A percentile compares a stretch with the other conserved stretches of the same genome.
Conservation (phyloP, 1,140 invertebrate species). For the Drosophila dunni region DNA sequence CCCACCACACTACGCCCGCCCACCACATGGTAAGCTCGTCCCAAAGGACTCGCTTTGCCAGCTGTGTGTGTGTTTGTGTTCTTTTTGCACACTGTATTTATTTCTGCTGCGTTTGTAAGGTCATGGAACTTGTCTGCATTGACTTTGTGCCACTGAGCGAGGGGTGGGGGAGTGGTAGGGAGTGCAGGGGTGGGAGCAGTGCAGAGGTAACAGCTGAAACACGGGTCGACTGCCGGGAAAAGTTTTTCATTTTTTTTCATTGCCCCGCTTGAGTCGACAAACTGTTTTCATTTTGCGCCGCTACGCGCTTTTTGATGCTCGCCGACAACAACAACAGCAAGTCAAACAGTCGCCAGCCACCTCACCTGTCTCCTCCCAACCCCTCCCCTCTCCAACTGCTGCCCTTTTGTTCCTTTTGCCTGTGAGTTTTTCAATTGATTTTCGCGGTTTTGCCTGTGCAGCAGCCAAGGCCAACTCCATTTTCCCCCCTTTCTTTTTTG, state of each 20-base stretch:
- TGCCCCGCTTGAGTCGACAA: constrained; percentile 55
- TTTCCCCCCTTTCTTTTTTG: constrained; percentile 8
- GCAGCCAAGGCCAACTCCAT: constrained; percentile 64
- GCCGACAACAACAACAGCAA: constrained; percentile 58
- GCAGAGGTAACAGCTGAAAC: neutral
- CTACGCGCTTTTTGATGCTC: constrained; percentile 81
- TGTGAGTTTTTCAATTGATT: constrained; percentile 77
- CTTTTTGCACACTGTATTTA: constrained; percentile 49
- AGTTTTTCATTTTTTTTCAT: constrained; percentile 66
- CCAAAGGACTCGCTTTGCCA: constrained; percentile 27
- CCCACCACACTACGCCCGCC: neutral
- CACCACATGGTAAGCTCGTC: constrained; percentile 11
- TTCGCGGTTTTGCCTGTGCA: constrained; percentile 68
- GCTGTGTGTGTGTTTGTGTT: constrained; percentile 9
- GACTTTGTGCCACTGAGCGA: constrained; percentile 45
- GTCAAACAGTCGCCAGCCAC: constrained; percentile 65
- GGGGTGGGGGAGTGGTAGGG: neutral
- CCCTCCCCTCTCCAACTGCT: constrained; percentile 5
- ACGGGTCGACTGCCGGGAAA: constrained; percentile 41
- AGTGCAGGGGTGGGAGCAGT: neutral
- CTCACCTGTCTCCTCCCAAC: neutral
- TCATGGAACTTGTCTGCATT: constrained; percentile 84
- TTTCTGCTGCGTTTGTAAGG: constrained; percentile 77
- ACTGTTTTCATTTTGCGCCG: constrained; percentile 81
- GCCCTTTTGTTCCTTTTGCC: constrained; percentile 51